Evolutionary conservation across 2,797 vertebrate genomes (phyloP).

Genomic region (Silurus lanzhouensis): DNA sequence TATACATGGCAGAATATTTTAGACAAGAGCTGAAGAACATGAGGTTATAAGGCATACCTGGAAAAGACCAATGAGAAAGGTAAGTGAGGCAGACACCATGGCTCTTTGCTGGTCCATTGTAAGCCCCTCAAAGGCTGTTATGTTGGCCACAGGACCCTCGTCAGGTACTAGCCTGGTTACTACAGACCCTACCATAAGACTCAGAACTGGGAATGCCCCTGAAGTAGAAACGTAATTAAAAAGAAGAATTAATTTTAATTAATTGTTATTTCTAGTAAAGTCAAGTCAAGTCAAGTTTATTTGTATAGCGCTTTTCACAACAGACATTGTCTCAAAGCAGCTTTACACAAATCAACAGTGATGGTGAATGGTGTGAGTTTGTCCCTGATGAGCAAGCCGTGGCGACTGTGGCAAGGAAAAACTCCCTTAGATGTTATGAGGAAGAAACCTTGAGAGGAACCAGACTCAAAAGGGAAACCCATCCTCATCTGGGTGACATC

Average conservation of each 20-base stretch:
- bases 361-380: too few relatives aligned
- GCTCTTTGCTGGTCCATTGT: slow-evolving; percentile 73
- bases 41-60: slow-evolving; percentile 77
- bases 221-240: background rate
- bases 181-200: slow-evolving; percentile 89
- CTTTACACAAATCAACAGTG: too few relatives aligned
- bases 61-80: slow-evolving; percentile 84
- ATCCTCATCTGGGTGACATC: too few relatives aligned
- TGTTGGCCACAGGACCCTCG: slow-evolving; percentile 58
- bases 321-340: too few relatives aligned
- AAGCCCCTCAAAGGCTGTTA: slow-evolving; percentile 70
- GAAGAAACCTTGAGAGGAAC: too few relatives aligned
- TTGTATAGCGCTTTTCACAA: too few relatives aligned
- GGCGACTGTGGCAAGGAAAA: too few relatives aligned
- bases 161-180: slow-evolving; percentile 80
- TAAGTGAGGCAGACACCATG: slow-evolving; percentile 84
- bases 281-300: too few relatives aligned
- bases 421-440: too few relatives aligned
- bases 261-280: background rate
- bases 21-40: background rate
- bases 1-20: background rate
- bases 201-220: slow-evolving; percentile 94
- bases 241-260: background rate
- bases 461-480: too few relatives aligned
- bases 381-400: too few relatives aligned